Conservation (phyloP, 2,113 vertebrate genomes). For the Guaruba guarouba region DNA sequence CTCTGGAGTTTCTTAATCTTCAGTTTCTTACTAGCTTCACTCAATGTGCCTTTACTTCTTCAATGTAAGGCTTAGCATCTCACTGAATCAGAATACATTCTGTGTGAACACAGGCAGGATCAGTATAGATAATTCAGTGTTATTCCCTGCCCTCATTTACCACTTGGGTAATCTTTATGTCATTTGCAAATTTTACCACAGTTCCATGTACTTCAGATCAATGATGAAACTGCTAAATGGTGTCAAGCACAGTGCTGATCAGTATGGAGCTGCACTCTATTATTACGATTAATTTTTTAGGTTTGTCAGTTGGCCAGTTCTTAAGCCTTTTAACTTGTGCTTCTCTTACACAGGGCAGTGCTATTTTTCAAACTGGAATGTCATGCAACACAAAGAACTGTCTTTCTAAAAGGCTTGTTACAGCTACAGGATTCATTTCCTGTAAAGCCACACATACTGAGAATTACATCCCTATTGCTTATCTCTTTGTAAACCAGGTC, state of each 20-base stretch:
- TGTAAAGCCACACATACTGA: not conserved
- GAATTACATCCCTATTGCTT: not conserved
- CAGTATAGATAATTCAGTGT: not conserved
- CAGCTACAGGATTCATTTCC: not conserved
- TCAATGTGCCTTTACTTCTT: not conserved
- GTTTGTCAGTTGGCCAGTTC: slow-evolving; percentile 34
- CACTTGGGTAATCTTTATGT: not conserved
- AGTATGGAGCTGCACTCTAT: slow-evolving; percentile 19
- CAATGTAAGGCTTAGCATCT: not conserved
- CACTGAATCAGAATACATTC: not conserved
- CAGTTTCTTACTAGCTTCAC: not conserved
- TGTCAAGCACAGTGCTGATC: slow-evolving; percentile 44
- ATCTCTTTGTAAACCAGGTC: not conserved
- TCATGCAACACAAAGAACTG: not conserved
- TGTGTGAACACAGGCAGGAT: not conserved
- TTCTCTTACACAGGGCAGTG: not conserved
- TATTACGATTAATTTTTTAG: slow-evolving; percentile 49
- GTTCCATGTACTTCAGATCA: slow-evolving; percentile 14
- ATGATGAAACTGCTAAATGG: slow-evolving; percentile 39
- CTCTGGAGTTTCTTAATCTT: not conserved
- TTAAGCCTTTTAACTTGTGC: slow-evolving; percentile 41
- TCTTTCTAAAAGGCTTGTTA: slow-evolving; percentile 3
- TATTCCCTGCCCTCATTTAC: slow-evolving; percentile 26
- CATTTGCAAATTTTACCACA: slow-evolving; percentile 41
- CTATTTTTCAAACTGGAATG: slow-evolving; percentile 8